Percentiles rank a stretch among this genome's conserved stretches.
Conservation (phyloP, 2,888 invertebrate genomes). For the Noctua janthina region DNA sequence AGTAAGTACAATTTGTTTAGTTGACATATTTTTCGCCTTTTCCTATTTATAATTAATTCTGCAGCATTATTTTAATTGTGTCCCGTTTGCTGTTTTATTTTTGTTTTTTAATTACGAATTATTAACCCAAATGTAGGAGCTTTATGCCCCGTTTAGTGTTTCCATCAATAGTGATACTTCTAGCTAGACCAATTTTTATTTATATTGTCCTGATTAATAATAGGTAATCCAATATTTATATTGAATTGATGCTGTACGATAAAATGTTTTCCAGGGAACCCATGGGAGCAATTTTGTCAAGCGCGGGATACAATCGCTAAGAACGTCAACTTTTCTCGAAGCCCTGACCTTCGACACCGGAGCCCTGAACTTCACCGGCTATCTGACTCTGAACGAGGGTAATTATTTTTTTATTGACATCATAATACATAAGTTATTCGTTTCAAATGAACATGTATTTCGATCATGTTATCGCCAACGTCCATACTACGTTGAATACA, state of each 20-base stretch:
- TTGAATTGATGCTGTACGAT: background rate
- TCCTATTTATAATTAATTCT: background rate
- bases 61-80: background rate
- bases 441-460: background rate
- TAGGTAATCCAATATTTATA: background rate
- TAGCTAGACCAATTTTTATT: background rate
- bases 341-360: conserved; percentile 70
- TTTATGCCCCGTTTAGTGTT: background rate
- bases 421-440: background rate
- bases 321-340: conserved; percentile 75
- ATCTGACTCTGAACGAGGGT: conserved; percentile 76
- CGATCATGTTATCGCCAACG: conserved; percentile 64
- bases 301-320: conserved; percentile 81
- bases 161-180: background rate
- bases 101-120: background rate
- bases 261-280: conserved; percentile 72
- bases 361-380: conserved; percentile 72
- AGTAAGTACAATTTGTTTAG: conserved; percentile 46
- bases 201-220: background rate
- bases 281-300: conserved; percentile 84
- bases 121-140: background rate
- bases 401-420: conserved; percentile 48
- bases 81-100: background rate
- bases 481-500: conserved; percentile 87
- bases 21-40: background rate